Base-by-base conservation (phyloP, 2,888 invertebrate genomes). In the Phalangium opilio region DNA sequence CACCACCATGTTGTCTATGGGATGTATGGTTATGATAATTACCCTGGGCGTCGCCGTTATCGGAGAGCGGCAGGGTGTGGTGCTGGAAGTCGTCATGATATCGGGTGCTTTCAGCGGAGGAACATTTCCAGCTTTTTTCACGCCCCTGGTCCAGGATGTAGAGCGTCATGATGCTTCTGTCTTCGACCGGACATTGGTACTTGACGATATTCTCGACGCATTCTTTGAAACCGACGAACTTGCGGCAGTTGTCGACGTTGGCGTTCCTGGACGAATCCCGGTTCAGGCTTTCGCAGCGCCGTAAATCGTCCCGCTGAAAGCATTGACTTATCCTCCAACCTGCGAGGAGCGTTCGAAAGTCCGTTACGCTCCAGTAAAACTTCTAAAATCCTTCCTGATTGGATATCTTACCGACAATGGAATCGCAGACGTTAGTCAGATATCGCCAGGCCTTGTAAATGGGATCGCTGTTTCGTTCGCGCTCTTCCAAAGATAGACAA, bases 261-360 rank as follows among this genome's bases (percentile, higher is more conserved):
- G 20, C 12, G 3, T 20, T 20, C 15, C n/a, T 41, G 15, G 27
- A 21, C 18, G n/a, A 4, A n/a, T 41, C 18, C 7, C 41, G 4
- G 14, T 19, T 19, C 32, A 50, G 47, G 12, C 49, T 52, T 20
- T 52, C 52, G 21, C 52, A 52, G 15, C 50, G 50, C 18, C 48
- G 45, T 27, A 50, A 41, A 18, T 52, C 50, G 42, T 52, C 52
- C 14, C 48, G 15, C 32, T 52, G 50, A 27, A 50, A 52, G 14
- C 52, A 52, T 5, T 48, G 50, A 10, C 46, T 47, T 15, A 39
- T 46, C 52, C 52, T 50, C 52, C 52, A 52, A 3, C 52, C 52
- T 52, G 20, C 3, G 18, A 21, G 14, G 8, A 50, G 32, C 34
- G 3, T 12, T 40, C 12, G 14, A 42, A 20, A 3, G 21, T n/a